Conservation (phyloP, 2,888 invertebrate species). For the Rhagium mordax region DNA sequence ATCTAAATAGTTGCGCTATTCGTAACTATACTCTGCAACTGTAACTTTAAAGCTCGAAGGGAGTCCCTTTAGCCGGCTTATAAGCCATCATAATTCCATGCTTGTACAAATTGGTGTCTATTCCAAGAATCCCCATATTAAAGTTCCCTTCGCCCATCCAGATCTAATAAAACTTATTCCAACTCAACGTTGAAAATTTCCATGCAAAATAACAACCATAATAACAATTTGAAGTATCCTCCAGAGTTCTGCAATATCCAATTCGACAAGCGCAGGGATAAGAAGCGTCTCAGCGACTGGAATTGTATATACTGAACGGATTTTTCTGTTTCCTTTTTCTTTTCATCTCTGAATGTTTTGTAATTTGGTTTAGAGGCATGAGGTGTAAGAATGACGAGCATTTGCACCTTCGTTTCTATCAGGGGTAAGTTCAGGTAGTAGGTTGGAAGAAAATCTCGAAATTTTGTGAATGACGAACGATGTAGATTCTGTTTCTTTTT, state of each 20-base stretch:
- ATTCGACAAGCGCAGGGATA: slow-evolving; percentile 2
- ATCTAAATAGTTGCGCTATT: not conserved
- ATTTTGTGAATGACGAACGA: no score
- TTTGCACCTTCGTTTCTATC: no score
- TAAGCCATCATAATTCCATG: not conserved
- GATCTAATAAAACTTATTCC: slow-evolving; percentile 31
- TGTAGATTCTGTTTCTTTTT: no score
- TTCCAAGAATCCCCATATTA: slow-evolving; percentile 15
- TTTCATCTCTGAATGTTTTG: slow-evolving; percentile 13
- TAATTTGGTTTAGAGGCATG: not conserved
- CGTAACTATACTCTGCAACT: not conserved
- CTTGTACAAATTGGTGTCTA: not conserved
- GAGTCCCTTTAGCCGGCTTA: not conserved
- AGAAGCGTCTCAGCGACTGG: not conserved
- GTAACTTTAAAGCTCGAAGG: not conserved
- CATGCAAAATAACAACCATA: slow-evolving; percentile 39
- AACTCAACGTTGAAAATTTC: slow-evolving; percentile 31
- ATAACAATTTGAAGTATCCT: slow-evolving; percentile 38
- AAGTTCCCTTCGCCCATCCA: slow-evolving; percentile 11
- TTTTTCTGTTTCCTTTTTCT: not conserved
- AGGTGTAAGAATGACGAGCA: not conserved
- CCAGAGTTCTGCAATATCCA: slow-evolving; percentile 21
- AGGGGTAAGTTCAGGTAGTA: no score
- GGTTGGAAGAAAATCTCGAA: no score
- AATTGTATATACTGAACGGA: slow-evolving; percentile 12